Conservation (phyloP, 2,797 vertebrate species). For the Schizopygopsis malacanthus region DNA sequence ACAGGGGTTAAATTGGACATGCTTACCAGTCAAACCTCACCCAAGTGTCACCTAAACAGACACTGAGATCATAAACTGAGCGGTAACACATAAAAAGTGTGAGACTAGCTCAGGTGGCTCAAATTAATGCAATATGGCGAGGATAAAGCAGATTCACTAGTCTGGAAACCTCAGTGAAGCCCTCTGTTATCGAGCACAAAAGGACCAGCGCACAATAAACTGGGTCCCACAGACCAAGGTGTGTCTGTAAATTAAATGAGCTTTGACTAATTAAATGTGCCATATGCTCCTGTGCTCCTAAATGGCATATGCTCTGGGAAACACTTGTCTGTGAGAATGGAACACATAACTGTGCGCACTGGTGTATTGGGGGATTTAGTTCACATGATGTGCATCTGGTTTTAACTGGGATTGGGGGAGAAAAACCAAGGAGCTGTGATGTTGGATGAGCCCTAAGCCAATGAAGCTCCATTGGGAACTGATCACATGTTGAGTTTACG, state of each 20-base stretch:
- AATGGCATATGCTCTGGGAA: slow-evolving; percentile 69
- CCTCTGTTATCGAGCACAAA: slow-evolving; percentile 51
- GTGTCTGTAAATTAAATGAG: slow-evolving; percentile 59
- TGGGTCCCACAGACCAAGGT: slow-evolving; percentile 59
- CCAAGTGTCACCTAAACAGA: not conserved
- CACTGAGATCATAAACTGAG: not conserved
- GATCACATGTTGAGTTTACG: slow-evolving; percentile 9
- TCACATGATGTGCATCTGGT: slow-evolving; percentile 25
- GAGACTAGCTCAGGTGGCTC: slow-evolving; percentile 62
- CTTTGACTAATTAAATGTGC: slow-evolving; percentile 72
- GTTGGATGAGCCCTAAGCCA: slow-evolving; percentile 22
- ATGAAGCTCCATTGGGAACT: not conserved
- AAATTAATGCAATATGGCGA: slow-evolving; percentile 59
- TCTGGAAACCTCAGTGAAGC: slow-evolving; percentile 60
- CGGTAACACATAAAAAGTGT: not conserved
- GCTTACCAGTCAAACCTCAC: not conserved
- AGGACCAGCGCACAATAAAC: slow-evolving; percentile 47
- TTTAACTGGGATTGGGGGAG: slow-evolving; percentile 2
- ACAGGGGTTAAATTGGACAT: slow-evolving; percentile 12
- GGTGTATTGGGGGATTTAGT: slow-evolving; percentile 51
- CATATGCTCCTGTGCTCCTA: slow-evolving; percentile 67
- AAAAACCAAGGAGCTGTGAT: not conserved
- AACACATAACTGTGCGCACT: slow-evolving; percentile 60
- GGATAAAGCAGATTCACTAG: slow-evolving; percentile 56
- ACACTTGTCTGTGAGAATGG: slow-evolving; percentile 58